These are phyloP conservation scores for Crotalus tigris DNA, from an alignment of 2,113 vertebrate species.

Conservation along the genomic window DNA sequence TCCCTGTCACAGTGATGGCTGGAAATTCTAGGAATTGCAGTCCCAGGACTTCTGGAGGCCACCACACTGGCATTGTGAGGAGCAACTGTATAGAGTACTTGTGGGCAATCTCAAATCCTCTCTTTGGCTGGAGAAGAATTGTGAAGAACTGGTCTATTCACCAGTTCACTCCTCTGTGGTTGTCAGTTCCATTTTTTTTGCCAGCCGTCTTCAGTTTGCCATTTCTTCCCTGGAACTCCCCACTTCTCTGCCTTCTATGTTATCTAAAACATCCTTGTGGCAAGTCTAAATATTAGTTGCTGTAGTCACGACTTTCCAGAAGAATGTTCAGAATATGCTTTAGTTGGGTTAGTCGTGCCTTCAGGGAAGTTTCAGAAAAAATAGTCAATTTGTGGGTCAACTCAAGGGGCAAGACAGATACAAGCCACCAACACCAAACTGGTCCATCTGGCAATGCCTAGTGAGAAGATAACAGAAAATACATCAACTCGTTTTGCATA, in stretches of 20 bases:
- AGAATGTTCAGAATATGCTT: constrained; percentile 77
- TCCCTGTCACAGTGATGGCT: neutral
- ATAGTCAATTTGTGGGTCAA: constrained; percentile 77
- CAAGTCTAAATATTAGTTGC: neutral
- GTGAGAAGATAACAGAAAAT: neutral
- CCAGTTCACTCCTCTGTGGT: neutral
- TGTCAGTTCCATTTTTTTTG: neutral
- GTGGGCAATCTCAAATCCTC: neutral
- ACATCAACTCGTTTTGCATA: neutral
- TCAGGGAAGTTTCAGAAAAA: constrained; percentile 78
- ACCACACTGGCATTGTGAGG: neutral
- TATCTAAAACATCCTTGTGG: neutral
- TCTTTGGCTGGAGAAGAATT: neutral
- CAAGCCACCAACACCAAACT: constrained; percentile 81
- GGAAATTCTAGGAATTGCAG: neutral
- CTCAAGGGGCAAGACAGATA: constrained; percentile 78
- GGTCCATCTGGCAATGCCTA: constrained; percentile 76
- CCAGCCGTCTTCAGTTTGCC: neutral
- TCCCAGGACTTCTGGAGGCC: neutral
- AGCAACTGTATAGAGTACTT: neutral
- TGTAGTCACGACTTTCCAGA: constrained; percentile 62
- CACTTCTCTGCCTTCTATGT: fast-evolving
- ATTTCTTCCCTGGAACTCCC: neutral
- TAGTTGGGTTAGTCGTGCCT: constrained; percentile 77
- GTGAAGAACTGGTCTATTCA: neutral